Evolutionary conservation across 2,888 invertebrate species (phyloP).

Genomic region (Cylloceria caligata): DNA sequence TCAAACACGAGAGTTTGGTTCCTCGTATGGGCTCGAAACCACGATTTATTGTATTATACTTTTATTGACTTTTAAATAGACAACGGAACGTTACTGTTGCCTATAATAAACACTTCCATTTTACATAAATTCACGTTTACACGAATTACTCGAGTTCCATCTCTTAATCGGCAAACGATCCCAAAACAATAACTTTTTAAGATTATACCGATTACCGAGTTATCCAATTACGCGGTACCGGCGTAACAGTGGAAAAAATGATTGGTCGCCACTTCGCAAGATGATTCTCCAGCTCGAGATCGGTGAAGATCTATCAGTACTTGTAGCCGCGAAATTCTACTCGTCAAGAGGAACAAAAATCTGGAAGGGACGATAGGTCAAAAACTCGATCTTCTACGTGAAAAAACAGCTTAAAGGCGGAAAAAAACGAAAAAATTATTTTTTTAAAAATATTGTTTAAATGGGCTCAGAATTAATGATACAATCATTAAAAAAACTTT

Average conservation of each 20-base stretch:
- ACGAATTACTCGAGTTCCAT: too few relatives aligned
- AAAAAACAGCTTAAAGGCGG: constrained; percentile 6
- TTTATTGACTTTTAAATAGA: too few relatives aligned
- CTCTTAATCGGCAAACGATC: too few relatives aligned
- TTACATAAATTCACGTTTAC: too few relatives aligned
- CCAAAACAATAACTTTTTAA: too few relatives aligned
- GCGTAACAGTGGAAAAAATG: constrained; percentile 18
- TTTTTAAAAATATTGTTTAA: not conserved
- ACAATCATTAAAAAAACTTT: constrained; percentile 9
- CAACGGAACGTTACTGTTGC: too few relatives aligned
- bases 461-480: not conserved
- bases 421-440: not conserved
- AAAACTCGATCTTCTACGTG: not conserved
- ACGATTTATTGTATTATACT: too few relatives aligned
- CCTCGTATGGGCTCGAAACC: too few relatives aligned
- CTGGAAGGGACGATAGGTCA: constrained; percentile 1
- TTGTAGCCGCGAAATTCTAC: constrained; percentile 4
- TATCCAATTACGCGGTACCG: too few relatives aligned
- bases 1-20: too few relatives aligned
- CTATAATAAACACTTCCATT: too few relatives aligned
- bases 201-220: too few relatives aligned
- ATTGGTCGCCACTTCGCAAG: constrained; percentile 7
- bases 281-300: constrained; percentile 12
- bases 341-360: constrained; percentile 20
- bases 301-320: constrained; percentile 21